A percentile compares a stretch with the other conserved stretches of the same genome.
These are phyloP conservation scores for Epinotia demarniana DNA, from an alignment of 2,888 invertebrate genomes.

Conservation along the genomic window DNA sequence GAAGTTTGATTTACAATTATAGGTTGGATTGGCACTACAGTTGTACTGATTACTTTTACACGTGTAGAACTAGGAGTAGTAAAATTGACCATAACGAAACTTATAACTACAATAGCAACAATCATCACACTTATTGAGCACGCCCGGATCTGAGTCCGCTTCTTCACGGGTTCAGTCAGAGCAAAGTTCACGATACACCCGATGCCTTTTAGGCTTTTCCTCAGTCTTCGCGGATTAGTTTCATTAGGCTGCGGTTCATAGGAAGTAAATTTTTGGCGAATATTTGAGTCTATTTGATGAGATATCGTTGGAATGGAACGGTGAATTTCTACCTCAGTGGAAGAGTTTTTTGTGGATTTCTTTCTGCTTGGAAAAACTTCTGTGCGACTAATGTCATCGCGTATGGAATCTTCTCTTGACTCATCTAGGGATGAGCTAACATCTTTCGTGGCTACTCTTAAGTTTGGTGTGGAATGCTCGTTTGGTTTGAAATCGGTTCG, in stretches of 20 bases:
- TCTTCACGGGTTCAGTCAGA: conserved; percentile 75
- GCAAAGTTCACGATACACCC: conserved; percentile 78
- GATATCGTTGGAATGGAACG: conserved; percentile 78
- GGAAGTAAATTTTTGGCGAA: conserved; percentile 73
- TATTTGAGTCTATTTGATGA: conserved; percentile 71
- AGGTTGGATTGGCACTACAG: conserved; percentile 76
- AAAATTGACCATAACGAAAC: conserved; percentile 81
- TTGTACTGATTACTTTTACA: conserved; percentile 72
- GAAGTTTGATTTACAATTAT: conserved; percentile 67
- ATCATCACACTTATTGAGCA: conserved; percentile 84
- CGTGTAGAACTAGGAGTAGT: conserved; percentile 74
- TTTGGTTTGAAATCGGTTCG: conserved; percentile 67
- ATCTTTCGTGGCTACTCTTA: conserved; percentile 50
- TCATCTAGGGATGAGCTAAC: conserved; percentile 48
- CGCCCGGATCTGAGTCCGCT: conserved; percentile 80
- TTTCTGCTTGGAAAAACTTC: conserved; percentile 53
- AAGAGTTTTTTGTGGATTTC: conserved; percentile 53
- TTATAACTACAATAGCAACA: conserved; percentile 79
- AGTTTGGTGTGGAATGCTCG: conserved; percentile 75
- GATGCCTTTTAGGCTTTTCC: conserved; percentile 78
- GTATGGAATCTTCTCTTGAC: conserved; percentile 52
- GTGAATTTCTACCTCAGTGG: conserved; percentile 56
- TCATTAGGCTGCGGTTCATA: conserved; percentile 66
- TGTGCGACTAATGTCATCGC: conserved; percentile 53
- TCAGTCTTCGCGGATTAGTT: conserved; percentile 68